These are phyloP conservation scores for Zygaena filipendulae DNA, from an alignment of 2,888 invertebrate species.

Conservation along the genomic window DNA sequence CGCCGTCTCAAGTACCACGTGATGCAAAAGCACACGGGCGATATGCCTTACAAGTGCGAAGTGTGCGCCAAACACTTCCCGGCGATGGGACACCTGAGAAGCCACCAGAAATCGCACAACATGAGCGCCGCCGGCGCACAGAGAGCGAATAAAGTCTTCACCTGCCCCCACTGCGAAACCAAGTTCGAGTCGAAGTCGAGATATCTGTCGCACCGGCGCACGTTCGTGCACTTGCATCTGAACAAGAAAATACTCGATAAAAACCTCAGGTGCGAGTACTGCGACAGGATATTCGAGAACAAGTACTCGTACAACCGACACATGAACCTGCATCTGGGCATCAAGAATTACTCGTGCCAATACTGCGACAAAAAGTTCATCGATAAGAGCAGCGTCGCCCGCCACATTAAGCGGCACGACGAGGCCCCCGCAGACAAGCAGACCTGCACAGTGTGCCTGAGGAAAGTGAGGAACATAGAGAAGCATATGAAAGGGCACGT, in stretches of 20 bases:
- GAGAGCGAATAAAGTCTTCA: conserved; percentile 7
- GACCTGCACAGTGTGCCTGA: conserved; percentile 21
- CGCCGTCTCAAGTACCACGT: conserved; percentile 18
- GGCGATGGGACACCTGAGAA: not conserved
- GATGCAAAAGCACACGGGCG: conserved; percentile 16
- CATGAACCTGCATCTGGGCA: conserved; percentile 11
- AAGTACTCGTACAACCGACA: conserved; percentile 19
- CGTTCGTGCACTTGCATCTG: conserved; percentile 9
- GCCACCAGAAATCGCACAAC: conserved; percentile 1
- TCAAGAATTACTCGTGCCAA: conserved; percentile 12
- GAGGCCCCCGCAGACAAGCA: not conserved
- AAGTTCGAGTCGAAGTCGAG: conserved; percentile 3
- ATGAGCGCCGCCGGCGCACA: not conserved
- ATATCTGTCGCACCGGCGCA: conserved; percentile 10
- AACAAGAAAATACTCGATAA: not conserved
- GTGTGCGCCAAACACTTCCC: conserved; percentile 11
- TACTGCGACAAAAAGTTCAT: conserved; percentile 14
- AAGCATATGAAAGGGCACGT: conserved; percentile 20
- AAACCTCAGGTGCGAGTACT: conserved; percentile 15
- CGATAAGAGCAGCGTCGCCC: conserved; percentile 8
- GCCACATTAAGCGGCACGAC: conserved; percentile 8
- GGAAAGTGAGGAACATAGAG: conserved; percentile 18
- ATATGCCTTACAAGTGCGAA: conserved; percentile 18
- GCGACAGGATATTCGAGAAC: conserved; percentile 15
- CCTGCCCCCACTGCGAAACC: conserved; percentile 15